phyloP scores from a whole-genome alignment of 2,113 vertebrate species.

The Ciconia stormi region DNA sequence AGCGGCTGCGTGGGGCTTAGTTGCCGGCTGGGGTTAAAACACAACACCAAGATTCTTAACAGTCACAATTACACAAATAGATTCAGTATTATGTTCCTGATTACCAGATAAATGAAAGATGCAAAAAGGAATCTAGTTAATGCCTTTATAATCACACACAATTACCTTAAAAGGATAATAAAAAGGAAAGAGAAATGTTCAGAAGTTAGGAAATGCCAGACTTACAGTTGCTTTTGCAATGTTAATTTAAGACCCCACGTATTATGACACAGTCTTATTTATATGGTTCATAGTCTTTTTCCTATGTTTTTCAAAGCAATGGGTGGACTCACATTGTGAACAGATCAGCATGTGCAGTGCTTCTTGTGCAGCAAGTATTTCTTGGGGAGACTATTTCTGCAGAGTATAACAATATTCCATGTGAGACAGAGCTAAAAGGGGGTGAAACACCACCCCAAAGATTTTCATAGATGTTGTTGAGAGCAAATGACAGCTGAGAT shows the following conservation, averaged over 20 bases:
- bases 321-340: neutral
- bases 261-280: neutral
- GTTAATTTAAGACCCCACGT: neutral
- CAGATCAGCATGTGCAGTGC: neutral
- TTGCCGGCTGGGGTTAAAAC: neutral
- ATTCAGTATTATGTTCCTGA: constrained; percentile 28
- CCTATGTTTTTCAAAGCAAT: neutral
- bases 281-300: neutral
- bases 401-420: neutral
- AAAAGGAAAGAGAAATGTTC: constrained; percentile 25
- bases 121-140: constrained; percentile 33
- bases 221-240: neutral
- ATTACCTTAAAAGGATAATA: constrained; percentile 55
- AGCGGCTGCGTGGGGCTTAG: neutral
- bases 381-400: neutral
- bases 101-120: constrained; percentile 55
- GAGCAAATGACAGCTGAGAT: neutral
- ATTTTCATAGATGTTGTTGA: neutral
- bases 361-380: neutral
- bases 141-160: constrained; percentile 46
- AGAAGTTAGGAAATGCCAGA: neutral
- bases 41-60: neutral
- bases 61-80: constrained; percentile 25
- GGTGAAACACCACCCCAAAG: neutral
- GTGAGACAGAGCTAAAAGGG: neutral